Evolutionary conservation across 2,797 vertebrate genomes (phyloP).

Genomic region (Kryptopterus vitreolus): DNA sequence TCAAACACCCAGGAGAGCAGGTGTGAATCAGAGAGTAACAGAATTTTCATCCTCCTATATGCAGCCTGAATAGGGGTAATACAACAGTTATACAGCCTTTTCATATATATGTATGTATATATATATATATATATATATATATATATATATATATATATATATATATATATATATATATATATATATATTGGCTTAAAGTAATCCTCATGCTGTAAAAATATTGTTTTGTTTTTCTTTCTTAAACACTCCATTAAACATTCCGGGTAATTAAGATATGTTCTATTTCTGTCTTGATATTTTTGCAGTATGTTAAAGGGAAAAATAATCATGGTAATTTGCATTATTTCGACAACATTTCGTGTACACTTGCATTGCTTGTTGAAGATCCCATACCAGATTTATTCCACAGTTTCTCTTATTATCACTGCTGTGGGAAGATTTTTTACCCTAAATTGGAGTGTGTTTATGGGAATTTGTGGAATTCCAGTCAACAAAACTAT

Average conservation of each 20-base stretch:
- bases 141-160: no score
- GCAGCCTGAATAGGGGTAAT: background rate
- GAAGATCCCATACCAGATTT: background rate
- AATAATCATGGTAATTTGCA: background rate
- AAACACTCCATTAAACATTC: background rate
- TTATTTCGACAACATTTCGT: background rate
- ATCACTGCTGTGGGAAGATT: background rate
- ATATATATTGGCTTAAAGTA: background rate
- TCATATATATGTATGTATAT: no score
- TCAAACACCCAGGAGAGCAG: constrained; percentile 24
- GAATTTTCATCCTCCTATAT: background rate
- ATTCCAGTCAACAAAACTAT: background rate
- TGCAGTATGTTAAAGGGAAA: background rate
- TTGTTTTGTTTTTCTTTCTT: background rate
- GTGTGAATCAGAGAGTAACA: constrained; percentile 30
- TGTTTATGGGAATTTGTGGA: background rate
- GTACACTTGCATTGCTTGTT: background rate
- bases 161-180: no score
- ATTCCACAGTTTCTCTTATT: background rate
- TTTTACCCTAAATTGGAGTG: background rate
- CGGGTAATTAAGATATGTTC: background rate
- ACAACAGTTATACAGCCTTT: background rate
- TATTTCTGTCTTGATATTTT: background rate
- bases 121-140: no score
- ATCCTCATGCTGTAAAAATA: background rate